A percentile compares a stretch with the other conserved stretches of the same genome.
Conservation (phyloP, 2,797 vertebrate species). For the Balearica regulorum region DNA sequence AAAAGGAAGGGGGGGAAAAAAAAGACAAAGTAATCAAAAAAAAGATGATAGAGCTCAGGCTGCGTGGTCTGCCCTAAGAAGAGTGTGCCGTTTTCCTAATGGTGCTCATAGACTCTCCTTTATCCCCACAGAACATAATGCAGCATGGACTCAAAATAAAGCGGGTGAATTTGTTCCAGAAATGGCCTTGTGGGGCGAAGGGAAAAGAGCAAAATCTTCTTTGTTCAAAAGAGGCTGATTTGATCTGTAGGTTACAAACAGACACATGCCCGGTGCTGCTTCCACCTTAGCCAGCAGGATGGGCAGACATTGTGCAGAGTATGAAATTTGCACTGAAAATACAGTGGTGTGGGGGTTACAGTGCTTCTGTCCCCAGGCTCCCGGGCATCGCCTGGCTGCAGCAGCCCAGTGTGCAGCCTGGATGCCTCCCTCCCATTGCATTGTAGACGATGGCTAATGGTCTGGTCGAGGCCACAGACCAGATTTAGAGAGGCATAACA, state of each 20-base stretch:
- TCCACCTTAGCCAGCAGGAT: neutral
- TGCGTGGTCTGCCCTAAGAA: neutral
- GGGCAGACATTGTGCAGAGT: fast-evolving
- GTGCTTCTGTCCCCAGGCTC: neutral
- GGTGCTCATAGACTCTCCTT: neutral
- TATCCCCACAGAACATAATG: neutral
- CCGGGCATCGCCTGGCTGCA: neutral
- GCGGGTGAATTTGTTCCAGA: neutral
- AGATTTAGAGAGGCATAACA: neutral
- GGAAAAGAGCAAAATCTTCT: neutral
- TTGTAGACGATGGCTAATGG: neutral
- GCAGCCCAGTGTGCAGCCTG: neutral
- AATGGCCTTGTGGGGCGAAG: neutral
- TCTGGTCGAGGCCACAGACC: neutral
- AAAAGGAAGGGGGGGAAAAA: neutral
- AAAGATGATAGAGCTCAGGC: neutral
- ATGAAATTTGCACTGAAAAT: neutral
- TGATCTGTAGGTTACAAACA: neutral
- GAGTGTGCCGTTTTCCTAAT: neutral
- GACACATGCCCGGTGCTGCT: neutral
- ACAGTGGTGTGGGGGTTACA: fast-evolving
- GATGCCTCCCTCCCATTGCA: fast-evolving
- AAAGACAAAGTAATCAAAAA: neutral
- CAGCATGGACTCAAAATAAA: neutral
- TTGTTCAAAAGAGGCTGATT: neutral